These are phyloP conservation scores for Hydrochoerus hydrochaeris DNA, from an alignment of 2,113 vertebrate genomes.

Conservation along the genomic window DNA sequence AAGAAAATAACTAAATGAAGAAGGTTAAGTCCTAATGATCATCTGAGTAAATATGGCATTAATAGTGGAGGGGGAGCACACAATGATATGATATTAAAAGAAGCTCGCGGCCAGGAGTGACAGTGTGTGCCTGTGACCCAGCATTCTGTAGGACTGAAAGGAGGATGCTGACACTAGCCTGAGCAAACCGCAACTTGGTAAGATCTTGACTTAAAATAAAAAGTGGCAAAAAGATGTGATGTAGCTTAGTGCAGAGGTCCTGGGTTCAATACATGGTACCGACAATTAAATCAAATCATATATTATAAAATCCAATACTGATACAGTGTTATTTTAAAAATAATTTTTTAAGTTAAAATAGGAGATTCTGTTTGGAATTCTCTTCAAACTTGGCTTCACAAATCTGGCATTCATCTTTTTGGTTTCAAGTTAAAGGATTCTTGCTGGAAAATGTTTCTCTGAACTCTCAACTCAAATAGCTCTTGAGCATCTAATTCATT, in stretches of 20 bases:
- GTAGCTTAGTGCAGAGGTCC: neutral
- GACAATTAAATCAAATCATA: neutral
- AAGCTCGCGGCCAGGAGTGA: neutral
- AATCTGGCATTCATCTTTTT: neutral
- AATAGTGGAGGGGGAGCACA: neutral
- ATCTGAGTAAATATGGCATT: neutral
- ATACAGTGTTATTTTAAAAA: neutral
- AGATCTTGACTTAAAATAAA: neutral
- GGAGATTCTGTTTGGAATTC: neutral
- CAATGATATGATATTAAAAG: neutral
- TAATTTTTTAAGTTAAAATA: neutral
- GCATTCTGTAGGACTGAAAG: neutral
- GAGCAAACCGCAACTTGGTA: neutral
- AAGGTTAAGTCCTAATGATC: neutral
- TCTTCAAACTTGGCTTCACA: neutral
- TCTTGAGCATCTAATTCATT: neutral
- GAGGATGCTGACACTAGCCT: neutral
- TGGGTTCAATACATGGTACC: neutral
- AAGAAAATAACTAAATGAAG: neutral
- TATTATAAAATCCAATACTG: neutral
- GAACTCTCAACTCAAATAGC: neutral
- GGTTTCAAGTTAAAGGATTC: neutral
- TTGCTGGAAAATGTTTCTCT: neutral
- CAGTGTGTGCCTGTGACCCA: neutral
- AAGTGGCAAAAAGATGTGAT: neutral